These are phyloP conservation scores for Pyxicephalus adspersus DNA, from an alignment of 2,113 vertebrate species.

Conservation along the genomic window DNA sequence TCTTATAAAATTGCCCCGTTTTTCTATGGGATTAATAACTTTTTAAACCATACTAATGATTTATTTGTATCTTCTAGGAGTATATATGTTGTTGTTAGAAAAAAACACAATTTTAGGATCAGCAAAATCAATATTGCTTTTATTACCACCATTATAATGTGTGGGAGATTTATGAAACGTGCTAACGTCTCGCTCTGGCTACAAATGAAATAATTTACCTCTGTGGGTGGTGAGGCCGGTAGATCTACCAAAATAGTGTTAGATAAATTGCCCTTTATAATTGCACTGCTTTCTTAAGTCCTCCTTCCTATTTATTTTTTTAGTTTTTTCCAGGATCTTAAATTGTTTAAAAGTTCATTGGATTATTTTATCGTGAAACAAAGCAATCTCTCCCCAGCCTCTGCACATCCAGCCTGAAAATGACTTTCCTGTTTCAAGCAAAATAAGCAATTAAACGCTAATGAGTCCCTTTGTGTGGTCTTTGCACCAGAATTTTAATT, in stretches of 20 bases:
- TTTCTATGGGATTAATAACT: neutral
- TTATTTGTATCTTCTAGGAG: constrained; percentile 11
- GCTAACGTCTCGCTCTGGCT: neutral
- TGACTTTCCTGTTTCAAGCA: constrained; percentile 44
- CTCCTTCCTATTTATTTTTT: neutral
- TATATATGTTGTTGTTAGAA: constrained; percentile 5
- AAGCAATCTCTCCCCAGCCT: constrained; percentile 2
- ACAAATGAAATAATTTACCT: constrained; percentile 4
- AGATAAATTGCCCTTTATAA: neutral
- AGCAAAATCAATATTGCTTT: constrained; percentile 17
- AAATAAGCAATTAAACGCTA: constrained; percentile 54
- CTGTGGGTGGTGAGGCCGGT: neutral
- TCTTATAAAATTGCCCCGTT: too few relatives aligned
- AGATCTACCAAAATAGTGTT: neutral
- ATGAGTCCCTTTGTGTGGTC: constrained; percentile 54
- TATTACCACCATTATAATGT: constrained; percentile 21
- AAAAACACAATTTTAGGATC: constrained; percentile 1
- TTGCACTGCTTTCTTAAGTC: neutral
- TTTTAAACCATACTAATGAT: constrained; percentile 2
- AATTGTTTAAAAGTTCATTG: constrained; percentile 1
- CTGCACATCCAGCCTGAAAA: constrained; percentile 18
- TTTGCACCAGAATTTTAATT: constrained; percentile 50
- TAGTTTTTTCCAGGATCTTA: neutral
- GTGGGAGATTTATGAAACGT: constrained; percentile 6
- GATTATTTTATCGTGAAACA: constrained; percentile 37